Evolutionary conservation across 2,888 invertebrate species (phyloP).

Genomic region (Hypercompe scribonia): DNA sequence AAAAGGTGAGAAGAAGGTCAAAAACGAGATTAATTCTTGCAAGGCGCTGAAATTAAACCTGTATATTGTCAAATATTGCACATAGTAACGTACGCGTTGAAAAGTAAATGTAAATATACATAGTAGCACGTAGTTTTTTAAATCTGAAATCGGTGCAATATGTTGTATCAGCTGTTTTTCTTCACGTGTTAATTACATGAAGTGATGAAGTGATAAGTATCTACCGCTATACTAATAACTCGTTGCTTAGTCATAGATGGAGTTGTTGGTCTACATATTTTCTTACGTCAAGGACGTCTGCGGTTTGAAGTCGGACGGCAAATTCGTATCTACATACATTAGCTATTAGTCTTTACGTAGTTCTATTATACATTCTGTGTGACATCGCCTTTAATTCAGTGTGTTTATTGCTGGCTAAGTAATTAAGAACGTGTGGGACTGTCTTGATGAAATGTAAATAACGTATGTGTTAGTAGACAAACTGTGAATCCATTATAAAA

Average conservation of each 20-base stretch:
- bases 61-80: conserved; percentile 1
- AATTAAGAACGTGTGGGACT: too few relatives aligned
- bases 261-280: conserved; percentile 4
- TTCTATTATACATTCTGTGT: background rate
- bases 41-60: background rate
- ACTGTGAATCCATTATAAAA: too few relatives aligned
- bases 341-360: background rate
- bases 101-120: conserved; percentile 14
- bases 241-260: conserved; percentile 7
- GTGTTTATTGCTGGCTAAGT: background rate
- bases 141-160: conserved; percentile 1
- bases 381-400: background rate
- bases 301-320: background rate
- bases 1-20: background rate
- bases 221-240: conserved; percentile 11
- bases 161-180: conserved; percentile 3
- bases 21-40: background rate
- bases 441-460: too few relatives aligned
- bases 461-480: too few relatives aligned
- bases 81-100: conserved; percentile 1
- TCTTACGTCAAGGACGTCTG: conserved; percentile 2
- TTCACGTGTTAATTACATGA: conserved; percentile 14
- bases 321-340: background rate
- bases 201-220: conserved; percentile 9
- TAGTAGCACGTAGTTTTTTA: background rate